These are phyloP conservation scores for Bombus picipes DNA, from an alignment of 1,140 invertebrate genomes.

Conservation along the genomic window DNA sequence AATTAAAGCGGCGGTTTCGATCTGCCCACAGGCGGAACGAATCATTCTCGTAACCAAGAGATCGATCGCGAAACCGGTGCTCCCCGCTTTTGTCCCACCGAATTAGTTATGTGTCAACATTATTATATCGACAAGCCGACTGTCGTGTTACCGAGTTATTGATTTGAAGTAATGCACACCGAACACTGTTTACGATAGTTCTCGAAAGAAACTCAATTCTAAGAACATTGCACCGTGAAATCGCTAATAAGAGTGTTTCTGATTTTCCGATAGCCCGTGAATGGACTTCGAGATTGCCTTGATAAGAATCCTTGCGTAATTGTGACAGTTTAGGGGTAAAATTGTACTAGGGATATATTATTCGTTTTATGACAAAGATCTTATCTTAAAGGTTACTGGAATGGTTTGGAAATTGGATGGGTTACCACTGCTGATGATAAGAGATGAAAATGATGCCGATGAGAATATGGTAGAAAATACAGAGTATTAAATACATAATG, in stretches of 20 bases:
- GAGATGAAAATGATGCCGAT: background rate
- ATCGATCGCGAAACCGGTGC: conserved; percentile 19
- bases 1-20: conserved; percentile 31
- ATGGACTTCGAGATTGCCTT: background rate
- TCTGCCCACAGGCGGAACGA: conserved; percentile 4
- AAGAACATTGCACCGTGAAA: background rate
- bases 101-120: conserved; percentile 28
- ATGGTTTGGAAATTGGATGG: background rate
- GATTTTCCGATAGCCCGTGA: too few relatives aligned
- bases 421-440: background rate
- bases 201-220: conserved; percentile 2
- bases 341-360: too few relatives aligned
- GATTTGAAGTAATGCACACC: conserved; percentile 2
- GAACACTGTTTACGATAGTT: background rate
- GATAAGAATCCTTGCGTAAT: background rate
- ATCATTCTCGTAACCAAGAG: conserved; percentile 25
- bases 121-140: conserved; percentile 11
- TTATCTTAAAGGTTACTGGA: background rate
- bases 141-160: conserved; percentile 8
- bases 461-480: background rate
- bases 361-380: background rate
- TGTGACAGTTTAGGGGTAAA: background rate
- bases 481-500: background rate
- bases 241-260: background rate
- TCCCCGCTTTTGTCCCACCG: background rate